Base-by-base conservation (phyloP, 2,888 invertebrate species). In the Heliconius ethilla region DNA sequence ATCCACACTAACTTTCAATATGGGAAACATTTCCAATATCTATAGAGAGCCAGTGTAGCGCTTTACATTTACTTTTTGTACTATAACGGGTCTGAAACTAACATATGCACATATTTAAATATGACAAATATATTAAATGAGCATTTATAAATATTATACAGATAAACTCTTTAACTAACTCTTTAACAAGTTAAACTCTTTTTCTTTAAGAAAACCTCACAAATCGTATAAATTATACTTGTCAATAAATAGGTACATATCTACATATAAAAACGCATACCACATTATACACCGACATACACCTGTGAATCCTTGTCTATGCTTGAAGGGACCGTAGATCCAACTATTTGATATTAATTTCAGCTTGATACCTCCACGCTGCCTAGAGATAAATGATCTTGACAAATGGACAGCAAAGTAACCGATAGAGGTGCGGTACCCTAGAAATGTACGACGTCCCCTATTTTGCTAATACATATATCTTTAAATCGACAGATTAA, bases 1-100 rank as follows among this genome's bases (percentile, higher is more conserved):
- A 66, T 73, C 55, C 73, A 55, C 67, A 27, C 75, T 65, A 70
- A 70, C 70, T 37, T 78, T 75, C n/a, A 70, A 63, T 70, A 55
- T 75, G 75, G 51, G 70, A 70, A 70, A 75, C 65, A 78, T 75
- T 29, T 59, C 33, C 33, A 72, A 72, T 18, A 72, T 33, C 69
- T 69, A 59, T 15, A 55, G 33, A n/a, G 33, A 37, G 29, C 69
- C 27, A 69, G 25, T 25, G 69, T 6, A 69, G 15, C 69, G 25
- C 45, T 69, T 69, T 25, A 40, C 25, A 40, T 69, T 69, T 18
- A 13, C 25, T 40, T 69, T 40, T 69, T 69, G 40, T 69, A 25
- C 40, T 69, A 25, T 69, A 69, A 67, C 40, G 67, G 40, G n/a
- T 25, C 2, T 13, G 37, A 25, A n/a, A 40, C 18, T 66, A 10